Conservation (phyloP, 2,888 invertebrate genomes). For the Tenthredo scrophulariae region DNA sequence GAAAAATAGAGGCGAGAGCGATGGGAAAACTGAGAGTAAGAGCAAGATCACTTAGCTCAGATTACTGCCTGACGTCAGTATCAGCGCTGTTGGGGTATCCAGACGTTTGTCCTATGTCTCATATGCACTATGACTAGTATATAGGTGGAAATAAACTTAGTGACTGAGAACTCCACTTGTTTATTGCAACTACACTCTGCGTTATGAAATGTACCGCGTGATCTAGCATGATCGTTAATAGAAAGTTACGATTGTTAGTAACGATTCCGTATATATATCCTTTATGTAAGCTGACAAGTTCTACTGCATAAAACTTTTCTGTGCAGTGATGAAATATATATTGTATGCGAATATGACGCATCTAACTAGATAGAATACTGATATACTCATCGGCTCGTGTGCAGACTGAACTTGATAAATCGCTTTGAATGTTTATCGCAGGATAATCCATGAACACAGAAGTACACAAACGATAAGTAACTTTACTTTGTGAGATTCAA, state of each 20-base stretch:
- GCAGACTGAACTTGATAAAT: background rate
- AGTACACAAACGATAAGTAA: background rate
- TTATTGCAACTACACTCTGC: conserved; percentile 45
- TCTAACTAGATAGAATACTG: background rate
- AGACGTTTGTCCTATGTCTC: conserved; percentile 36
- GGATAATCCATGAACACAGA: background rate
- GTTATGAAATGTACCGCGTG: conserved; percentile 19
- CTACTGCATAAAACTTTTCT: background rate
- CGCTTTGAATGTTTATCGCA: background rate
- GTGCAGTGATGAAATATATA: background rate
- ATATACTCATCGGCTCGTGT: background rate
- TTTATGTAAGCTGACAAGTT: conserved; percentile 15
- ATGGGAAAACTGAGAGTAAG: conserved; percentile 11
- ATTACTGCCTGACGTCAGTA: conserved; percentile 30
- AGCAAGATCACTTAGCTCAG: conserved; percentile 25
- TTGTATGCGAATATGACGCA: background rate
- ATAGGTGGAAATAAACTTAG: background rate
- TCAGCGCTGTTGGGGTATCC: conserved; percentile 36
- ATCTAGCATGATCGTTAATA: background rate
- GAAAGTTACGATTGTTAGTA: conserved; percentile 7
- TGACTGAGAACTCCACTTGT: conserved; percentile 40
- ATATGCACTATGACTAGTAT: background rate
- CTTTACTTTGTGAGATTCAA: background rate
- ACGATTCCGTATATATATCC: background rate
- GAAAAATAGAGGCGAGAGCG: background rate